Percentiles rank a stretch among this genome's conserved stretches.
Conservation (phyloP, 1,140 invertebrate genomes). For the Drosophila malerkotliana region DNA sequence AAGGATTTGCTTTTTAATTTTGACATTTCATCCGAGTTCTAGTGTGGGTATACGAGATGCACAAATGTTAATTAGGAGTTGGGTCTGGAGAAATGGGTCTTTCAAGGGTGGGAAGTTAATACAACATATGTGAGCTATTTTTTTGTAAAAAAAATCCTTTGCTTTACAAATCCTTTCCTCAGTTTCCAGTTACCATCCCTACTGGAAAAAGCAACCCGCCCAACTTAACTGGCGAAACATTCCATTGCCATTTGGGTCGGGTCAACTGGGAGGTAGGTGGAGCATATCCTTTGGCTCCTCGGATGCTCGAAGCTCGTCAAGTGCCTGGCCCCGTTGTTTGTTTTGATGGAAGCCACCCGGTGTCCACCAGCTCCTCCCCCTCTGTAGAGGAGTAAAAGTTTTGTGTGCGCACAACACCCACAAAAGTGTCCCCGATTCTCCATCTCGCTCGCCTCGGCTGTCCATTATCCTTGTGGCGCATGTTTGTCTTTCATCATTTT, state of each 20-base stretch:
- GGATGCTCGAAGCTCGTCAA: constrained; percentile 46
- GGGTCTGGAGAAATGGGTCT: neutral
- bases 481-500: constrained; percentile 83
- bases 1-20: constrained; percentile 39
- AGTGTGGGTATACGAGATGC: neutral
- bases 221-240: constrained; percentile 3
- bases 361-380: constrained; percentile 3
- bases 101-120: neutral
- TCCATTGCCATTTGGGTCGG: constrained; percentile 10
- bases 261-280: constrained; percentile 4
- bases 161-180: neutral
- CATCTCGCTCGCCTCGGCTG: constrained; percentile 34
- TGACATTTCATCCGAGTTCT: constrained; percentile 57
- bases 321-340: constrained; percentile 58
- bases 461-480: constrained; percentile 76
- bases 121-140: neutral
- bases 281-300: constrained; percentile 14
- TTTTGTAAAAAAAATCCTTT: neutral
- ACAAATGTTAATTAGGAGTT: neutral
- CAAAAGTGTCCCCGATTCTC: constrained; percentile 38
- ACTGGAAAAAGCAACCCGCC: neutral
- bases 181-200: constrained; percentile 4
- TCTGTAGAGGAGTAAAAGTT: constrained; percentile 28
- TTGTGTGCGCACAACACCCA: constrained; percentile 47
- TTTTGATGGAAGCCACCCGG: constrained; percentile 57